Percentiles rank a stretch among this genome's conserved stretches.
Conservation (phyloP, 2,797 vertebrate genomes). For the Remorina albescens region DNA sequence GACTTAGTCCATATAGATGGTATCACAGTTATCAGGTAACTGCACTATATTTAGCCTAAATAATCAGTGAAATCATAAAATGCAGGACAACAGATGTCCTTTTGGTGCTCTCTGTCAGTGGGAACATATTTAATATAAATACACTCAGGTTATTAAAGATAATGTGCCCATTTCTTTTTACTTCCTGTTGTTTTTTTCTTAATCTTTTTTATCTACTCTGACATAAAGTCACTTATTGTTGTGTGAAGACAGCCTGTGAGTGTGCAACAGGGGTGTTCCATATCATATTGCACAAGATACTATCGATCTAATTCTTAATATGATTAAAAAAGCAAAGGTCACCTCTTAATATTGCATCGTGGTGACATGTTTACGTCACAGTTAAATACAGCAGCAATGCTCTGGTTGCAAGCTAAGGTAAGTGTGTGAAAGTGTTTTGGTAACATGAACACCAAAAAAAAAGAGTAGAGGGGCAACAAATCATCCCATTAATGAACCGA, state of each 20-base stretch:
- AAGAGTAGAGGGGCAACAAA: not conserved
- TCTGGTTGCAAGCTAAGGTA: not conserved
- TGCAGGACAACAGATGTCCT: too few species aligned
- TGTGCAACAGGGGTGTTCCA: not conserved
- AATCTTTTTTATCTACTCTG: not conserved
- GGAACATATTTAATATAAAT: conserved; percentile 2
- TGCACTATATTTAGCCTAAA: not conserved
- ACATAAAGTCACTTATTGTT: not conserved
- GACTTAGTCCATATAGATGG: not conserved
- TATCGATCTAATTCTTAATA: not conserved
- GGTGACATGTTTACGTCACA: not conserved
- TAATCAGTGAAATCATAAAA: not conserved
- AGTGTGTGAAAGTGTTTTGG: not conserved
- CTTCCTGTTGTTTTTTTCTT: not conserved
- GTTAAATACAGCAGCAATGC: not conserved
- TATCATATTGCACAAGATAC: not conserved
- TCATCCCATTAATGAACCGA: not conserved
- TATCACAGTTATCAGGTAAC: not conserved
- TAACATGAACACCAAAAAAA: not conserved
- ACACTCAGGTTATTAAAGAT: not conserved
- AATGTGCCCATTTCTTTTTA: not conserved
- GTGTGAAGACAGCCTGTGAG: not conserved
- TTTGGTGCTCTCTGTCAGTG: not conserved
- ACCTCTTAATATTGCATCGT: not conserved
- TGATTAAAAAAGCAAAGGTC: not conserved